These are phyloP conservation scores for Oscheius sp. DNA, from an alignment of 1,140 invertebrate genomes.

Conservation along the genomic window DNA sequence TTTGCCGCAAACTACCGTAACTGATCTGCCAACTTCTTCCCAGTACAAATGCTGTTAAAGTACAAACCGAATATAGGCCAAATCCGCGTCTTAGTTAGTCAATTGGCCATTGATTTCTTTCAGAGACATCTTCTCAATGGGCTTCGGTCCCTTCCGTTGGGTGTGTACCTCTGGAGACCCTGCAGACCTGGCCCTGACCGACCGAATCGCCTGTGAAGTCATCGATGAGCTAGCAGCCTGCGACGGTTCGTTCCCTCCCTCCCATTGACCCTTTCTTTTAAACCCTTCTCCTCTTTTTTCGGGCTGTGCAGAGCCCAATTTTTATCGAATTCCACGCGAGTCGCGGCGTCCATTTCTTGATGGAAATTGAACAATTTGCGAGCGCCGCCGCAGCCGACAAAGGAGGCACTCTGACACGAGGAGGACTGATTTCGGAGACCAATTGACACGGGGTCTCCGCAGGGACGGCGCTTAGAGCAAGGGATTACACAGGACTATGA, in stretches of 20 bases:
- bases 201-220: constrained; percentile 67
- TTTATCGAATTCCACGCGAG: background rate
- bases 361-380: background rate
- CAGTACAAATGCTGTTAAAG: no score
- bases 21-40: background rate
- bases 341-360: background rate
- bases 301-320: background rate
- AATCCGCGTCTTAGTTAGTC: no score
- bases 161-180: constrained; percentile 69
- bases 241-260: constrained; percentile 51
- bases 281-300: no score
- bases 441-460: no score
- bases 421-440: no score
- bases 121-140: constrained; percentile 72
- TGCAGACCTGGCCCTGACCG: constrained; percentile 67
- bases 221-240: constrained; percentile 64
- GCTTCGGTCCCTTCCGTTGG: constrained; percentile 75
- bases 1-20: background rate
- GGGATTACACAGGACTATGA: no score
- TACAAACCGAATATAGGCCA: no score
- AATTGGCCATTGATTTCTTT: constrained; percentile 40
- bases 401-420: no score
- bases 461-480: no score
- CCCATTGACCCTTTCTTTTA: background rate
- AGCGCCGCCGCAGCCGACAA: no score